Conservation (phyloP, 2,797 vertebrate genomes). For the Nannoperca obscura region DNA sequence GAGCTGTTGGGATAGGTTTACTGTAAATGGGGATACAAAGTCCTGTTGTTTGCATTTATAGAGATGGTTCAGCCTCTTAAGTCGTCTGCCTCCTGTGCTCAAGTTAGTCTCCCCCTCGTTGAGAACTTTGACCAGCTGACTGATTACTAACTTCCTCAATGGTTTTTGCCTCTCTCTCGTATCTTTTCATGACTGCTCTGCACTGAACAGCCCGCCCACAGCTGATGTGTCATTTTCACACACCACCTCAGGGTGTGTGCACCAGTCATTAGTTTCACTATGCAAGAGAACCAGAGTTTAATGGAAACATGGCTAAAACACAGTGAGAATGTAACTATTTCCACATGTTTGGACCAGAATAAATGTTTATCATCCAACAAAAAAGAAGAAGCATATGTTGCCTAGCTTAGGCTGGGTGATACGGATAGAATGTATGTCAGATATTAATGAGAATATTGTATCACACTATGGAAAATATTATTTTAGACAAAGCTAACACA, state of each 20-base stretch:
- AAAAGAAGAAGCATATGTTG: neutral
- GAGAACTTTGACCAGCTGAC: slow-evolving; percentile 29
- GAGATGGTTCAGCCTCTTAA: neutral
- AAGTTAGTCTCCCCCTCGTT: slow-evolving; percentile 16
- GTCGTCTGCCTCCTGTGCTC: slow-evolving; percentile 7
- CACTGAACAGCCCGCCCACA: slow-evolving; percentile 10
- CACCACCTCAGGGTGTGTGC: slow-evolving; percentile 28
- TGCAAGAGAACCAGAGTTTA: neutral
- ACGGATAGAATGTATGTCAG: neutral
- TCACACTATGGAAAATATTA: neutral
- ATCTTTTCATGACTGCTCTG: slow-evolving; percentile 28
- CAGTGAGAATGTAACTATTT: neutral
- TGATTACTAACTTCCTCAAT: slow-evolving; percentile 63
- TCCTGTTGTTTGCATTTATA: slow-evolving; percentile 22
- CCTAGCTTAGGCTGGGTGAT: no score
- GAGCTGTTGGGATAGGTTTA: neutral
- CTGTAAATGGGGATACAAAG: slow-evolving; percentile 33
- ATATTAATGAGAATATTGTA: neutral
- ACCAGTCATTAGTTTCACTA: slow-evolving; percentile 8
- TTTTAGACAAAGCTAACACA: neutral
- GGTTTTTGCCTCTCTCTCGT: neutral
- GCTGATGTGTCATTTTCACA: slow-evolving; percentile 51
- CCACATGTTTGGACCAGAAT: neutral
- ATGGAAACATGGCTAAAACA: slow-evolving; percentile 28
- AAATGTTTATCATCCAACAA: neutral